Conservation (phyloP, 2,113 vertebrate genomes). For the Gnathonemus longibarbis region DNA sequence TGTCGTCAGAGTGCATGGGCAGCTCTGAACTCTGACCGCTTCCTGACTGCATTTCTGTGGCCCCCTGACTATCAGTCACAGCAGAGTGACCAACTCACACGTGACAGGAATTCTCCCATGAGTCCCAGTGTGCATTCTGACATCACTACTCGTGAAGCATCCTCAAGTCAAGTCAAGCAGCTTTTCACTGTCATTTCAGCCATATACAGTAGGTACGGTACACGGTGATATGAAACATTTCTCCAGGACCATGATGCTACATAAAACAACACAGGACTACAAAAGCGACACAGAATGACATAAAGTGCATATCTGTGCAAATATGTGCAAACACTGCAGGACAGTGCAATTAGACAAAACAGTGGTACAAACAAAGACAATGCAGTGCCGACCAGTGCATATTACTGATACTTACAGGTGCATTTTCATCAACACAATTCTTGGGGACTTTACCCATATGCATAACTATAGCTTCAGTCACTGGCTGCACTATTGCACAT, state of each 20-base stretch:
- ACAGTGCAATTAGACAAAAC: neutral
- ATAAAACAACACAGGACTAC: neutral
- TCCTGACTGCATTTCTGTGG: neutral
- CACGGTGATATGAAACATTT: neutral
- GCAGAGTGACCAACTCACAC: neutral
- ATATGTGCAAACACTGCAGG: neutral
- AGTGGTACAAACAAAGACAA: neutral
- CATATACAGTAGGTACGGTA: neutral
- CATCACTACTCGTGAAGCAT: neutral
- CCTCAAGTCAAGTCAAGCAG: neutral
- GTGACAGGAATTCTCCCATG: neutral
- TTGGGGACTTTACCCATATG: neutral
- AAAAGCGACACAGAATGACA: neutral
- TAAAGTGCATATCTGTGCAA: neutral
- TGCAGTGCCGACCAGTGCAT: neutral
- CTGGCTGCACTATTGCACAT: neutral
- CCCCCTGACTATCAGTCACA: neutral
- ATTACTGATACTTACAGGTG: neutral
- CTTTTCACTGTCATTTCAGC: neutral
- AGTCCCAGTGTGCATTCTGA: neutral
- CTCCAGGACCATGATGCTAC: neutral
- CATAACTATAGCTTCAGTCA: neutral
- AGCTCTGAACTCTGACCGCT: neutral
- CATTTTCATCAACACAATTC: neutral
- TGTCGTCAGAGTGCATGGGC: neutral